phyloP scores from a whole-genome alignment of 2,113 vertebrate genomes.

The Bos indicus region DNA sequence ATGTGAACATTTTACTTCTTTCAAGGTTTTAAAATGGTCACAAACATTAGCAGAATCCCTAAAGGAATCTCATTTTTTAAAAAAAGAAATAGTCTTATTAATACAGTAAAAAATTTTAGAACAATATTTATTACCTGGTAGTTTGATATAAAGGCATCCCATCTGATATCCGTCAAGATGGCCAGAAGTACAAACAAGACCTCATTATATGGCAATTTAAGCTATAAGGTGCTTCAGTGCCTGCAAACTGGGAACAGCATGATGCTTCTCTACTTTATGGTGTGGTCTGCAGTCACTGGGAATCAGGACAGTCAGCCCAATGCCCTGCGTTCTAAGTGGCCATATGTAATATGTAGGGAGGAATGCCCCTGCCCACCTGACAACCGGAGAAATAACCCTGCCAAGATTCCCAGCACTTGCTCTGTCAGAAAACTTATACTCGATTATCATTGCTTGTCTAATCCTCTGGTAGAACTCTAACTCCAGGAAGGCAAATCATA shows the following conservation, averaged over 20 bases:
- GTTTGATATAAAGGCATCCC: background rate
- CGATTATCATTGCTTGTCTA: background rate
- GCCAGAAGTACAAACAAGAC: background rate
- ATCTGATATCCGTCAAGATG: background rate
- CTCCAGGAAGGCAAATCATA: background rate
- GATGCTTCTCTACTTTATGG: background rate
- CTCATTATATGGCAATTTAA: background rate
- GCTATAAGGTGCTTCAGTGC: background rate
- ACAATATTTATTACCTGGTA: background rate
- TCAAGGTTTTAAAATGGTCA: background rate
- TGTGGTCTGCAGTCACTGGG: background rate
- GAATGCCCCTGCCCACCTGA: background rate
- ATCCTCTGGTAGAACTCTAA: background rate
- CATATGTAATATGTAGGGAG: background rate
- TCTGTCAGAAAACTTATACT: background rate
- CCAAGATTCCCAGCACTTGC: background rate
- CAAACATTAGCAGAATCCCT: background rate
- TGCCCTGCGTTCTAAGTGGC: background rate
- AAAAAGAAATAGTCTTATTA: background rate
- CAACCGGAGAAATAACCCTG: background rate
- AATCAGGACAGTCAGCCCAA: background rate
- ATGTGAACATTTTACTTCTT: conserved; percentile 1
- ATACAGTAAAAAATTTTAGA: background rate
- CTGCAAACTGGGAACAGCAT: background rate
- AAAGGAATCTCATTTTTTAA: background rate